phyloP scores from a whole-genome alignment of 1,140 invertebrate genomes.

The Drosophila eugracilis region DNA sequence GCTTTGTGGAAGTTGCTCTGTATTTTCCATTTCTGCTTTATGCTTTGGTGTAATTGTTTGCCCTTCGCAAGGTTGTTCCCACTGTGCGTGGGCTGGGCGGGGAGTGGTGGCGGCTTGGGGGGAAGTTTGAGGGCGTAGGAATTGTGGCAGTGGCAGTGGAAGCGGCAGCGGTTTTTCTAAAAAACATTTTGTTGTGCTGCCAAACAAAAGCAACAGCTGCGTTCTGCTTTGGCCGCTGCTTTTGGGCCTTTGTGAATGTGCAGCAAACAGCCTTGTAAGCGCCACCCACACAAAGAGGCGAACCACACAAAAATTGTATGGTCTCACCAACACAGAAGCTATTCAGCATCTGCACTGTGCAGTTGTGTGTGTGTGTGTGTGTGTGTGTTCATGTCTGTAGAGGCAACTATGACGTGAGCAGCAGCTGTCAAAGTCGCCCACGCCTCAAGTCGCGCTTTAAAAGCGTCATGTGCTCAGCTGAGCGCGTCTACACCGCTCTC shows the following conservation, averaged over 20 bases:
- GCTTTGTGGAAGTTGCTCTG: background rate
- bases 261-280: conserved; percentile 70
- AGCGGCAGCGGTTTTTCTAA: conserved; percentile 35
- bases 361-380: background rate
- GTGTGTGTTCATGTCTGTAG: background rate
- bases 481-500: conserved; percentile 31
- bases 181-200: conserved; percentile 50
- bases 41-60: conserved; percentile 44
- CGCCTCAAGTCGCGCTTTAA: conserved; percentile 66
- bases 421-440: conserved; percentile 43
- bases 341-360: background rate
- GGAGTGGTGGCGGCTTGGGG: background rate
- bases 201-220: conserved; percentile 71
- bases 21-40: conserved; percentile 17
- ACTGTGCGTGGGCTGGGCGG: conserved; percentile 24
- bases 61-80: conserved; percentile 64
- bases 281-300: conserved; percentile 69
- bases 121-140: background rate
- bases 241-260: conserved; percentile 62
- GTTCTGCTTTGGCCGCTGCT: conserved; percentile 19
- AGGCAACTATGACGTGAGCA: conserved; percentile 64
- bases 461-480: conserved; percentile 73
- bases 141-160: background rate
- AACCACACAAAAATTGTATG: conserved; percentile 71
- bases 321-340: conserved; percentile 28